Evolutionary conservation across 2,888 invertebrate species (phyloP).

Genomic region (Acronicta aceris): DNA sequence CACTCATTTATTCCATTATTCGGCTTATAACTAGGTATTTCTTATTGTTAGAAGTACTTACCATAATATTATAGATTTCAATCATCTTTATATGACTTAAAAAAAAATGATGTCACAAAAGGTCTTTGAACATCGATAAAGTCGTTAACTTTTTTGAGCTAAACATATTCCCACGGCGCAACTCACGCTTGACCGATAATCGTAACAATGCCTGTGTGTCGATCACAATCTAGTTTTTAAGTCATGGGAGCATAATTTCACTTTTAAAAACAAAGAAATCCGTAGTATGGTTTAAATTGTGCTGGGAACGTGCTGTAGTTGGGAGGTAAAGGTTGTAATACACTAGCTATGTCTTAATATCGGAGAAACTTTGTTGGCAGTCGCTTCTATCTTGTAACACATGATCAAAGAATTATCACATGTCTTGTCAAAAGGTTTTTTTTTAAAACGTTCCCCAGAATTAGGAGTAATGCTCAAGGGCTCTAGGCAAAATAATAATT

Average conservation of each 20-base stretch:
- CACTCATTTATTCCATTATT: too few relatives aligned
- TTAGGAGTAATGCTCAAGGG: too few relatives aligned
- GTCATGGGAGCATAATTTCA: slow-evolving; percentile 63
- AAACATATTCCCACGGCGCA: slow-evolving; percentile 44
- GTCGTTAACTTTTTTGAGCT: slow-evolving; percentile 28
- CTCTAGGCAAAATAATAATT: too few relatives aligned
- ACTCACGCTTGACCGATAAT: slow-evolving; percentile 57
- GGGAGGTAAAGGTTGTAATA: slow-evolving; percentile 12
- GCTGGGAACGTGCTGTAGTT: slow-evolving; percentile 46
- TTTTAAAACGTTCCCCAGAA: too few relatives aligned
- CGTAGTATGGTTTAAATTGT: slow-evolving; percentile 42
- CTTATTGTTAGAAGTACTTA: too few relatives aligned
- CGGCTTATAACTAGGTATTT: too few relatives aligned
- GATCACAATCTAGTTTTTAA: slow-evolving; percentile 61
- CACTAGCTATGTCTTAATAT: slow-evolving; percentile 1
- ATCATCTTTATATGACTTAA: not conserved
- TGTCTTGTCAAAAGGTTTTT: too few relatives aligned
- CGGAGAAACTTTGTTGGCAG: too few relatives aligned
- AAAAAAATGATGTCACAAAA: slow-evolving; percentile 2
- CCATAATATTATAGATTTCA: too few relatives aligned
- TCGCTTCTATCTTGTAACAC: too few relatives aligned
- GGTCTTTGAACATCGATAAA: slow-evolving; percentile 43
- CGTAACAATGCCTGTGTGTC: slow-evolving; percentile 50
- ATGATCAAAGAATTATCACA: too few relatives aligned
- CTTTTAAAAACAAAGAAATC: slow-evolving; percentile 58